phyloP scores from a whole-genome alignment of 2,888 invertebrate genomes.

The Melitaea athalia region DNA sequence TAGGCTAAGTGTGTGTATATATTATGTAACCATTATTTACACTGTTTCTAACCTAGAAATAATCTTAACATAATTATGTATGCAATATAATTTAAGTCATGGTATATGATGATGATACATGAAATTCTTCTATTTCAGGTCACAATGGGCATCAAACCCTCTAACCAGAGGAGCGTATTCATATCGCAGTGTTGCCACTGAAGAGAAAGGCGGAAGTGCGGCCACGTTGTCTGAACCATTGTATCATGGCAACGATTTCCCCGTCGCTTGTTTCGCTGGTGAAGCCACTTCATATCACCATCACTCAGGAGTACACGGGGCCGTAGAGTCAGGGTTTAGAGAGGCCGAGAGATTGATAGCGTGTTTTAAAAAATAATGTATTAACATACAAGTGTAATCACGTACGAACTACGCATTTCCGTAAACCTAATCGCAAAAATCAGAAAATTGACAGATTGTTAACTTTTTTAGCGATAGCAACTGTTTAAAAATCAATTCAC shows the following conservation, averaged over 20 bases:
- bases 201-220: constrained; percentile 79
- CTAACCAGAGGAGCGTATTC: constrained; percentile 85
- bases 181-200: constrained; percentile 81
- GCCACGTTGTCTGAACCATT: constrained; percentile 81
- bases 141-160: constrained; percentile 85
- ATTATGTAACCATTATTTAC: no score
- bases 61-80: no score
- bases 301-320: constrained; percentile 87
- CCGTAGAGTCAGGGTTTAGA: constrained; percentile 87
- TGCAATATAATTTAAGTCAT: no score
- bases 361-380: constrained; percentile 47
- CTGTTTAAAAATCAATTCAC: no score
- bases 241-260: constrained; percentile 56
- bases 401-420: background rate
- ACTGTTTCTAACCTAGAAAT: no score
- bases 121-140: constrained; percentile 63
- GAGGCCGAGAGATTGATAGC: constrained; percentile 85
- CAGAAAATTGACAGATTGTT: no score
- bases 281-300: constrained; percentile 85
- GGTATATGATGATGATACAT: no score
- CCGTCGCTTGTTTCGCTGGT: constrained; percentile 85
- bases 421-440: no score
- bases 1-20: no score
- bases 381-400: background rate
- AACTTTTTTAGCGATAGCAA: no score